Evolutionary conservation across 2,797 vertebrate genomes (phyloP).

Genomic region (Rhodeus uyekii): DNA sequence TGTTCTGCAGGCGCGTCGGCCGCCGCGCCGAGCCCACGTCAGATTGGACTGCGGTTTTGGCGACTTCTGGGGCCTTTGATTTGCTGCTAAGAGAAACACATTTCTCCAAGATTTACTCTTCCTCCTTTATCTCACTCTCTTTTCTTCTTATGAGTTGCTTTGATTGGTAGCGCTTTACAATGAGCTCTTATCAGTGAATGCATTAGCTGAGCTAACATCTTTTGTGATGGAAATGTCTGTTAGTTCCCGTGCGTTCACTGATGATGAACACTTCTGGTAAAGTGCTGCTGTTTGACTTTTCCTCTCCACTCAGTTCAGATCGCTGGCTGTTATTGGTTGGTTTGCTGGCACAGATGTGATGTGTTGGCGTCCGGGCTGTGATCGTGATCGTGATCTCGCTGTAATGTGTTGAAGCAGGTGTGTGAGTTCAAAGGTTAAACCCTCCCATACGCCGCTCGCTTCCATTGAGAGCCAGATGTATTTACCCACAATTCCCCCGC

Average conservation of each 20-base stretch:
- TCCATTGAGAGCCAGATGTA: constrained; percentile 6
- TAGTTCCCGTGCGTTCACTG: not conserved
- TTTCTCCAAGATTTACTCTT: constrained; percentile 33
- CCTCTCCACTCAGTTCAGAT: not conserved
- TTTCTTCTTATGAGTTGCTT: constrained; percentile 55
- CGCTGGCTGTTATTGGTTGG: not conserved
- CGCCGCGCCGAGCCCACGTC: constrained; percentile 72
- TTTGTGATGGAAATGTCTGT: no score
- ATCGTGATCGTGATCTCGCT: not conserved
- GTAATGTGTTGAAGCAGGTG: not conserved
- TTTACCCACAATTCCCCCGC: constrained; percentile 46
- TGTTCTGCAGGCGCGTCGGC: constrained; percentile 56
- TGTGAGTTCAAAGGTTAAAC: constrained; percentile 48
- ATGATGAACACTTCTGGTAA: not conserved
- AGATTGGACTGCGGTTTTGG: constrained; percentile 82
- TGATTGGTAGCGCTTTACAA: not conserved
- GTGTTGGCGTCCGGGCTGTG: not conserved
- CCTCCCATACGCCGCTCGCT: constrained; percentile 3
- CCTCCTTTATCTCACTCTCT: constrained; percentile 39
- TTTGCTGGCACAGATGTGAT: not conserved
- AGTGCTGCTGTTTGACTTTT: constrained; percentile 16
- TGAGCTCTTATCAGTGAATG: not conserved
- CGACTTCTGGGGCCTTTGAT: constrained; percentile 75
- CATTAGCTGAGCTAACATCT: no score
- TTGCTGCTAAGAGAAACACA: constrained; percentile 57